Conservation (phyloP, 2,113 vertebrate species). For the Catagonus wagneri region DNA sequence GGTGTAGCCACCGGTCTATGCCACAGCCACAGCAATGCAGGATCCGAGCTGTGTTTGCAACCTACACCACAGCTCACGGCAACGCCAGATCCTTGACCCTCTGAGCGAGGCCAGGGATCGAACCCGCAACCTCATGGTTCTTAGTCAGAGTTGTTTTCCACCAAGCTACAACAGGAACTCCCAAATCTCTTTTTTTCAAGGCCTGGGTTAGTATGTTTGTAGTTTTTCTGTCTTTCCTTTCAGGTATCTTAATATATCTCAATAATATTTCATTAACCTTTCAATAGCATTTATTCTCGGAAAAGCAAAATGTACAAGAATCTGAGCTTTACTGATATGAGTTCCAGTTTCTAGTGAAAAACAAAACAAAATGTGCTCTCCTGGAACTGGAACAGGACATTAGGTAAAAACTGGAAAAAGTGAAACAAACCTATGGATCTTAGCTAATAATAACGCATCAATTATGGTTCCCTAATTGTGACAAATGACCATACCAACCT, state of each 20-base stretch:
- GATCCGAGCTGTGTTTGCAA: too few relatives aligned
- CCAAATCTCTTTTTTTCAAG: neutral
- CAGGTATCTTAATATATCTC: neutral
- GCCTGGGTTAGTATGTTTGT: neutral
- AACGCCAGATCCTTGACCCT: too few relatives aligned
- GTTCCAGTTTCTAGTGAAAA: slow-evolving; percentile 26
- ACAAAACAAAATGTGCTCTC: neutral
- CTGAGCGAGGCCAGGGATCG: too few relatives aligned
- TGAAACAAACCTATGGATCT: neutral
- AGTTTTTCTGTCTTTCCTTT: neutral
- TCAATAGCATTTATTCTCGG: neutral
- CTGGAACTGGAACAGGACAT: neutral
- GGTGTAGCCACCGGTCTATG: too few relatives aligned
- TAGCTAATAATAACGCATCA: neutral
- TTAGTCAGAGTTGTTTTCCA: too few relatives aligned
- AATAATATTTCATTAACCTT: slow-evolving; percentile 23
- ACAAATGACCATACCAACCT: neutral
- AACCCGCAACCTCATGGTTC: too few relatives aligned
- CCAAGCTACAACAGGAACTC: too few relatives aligned
- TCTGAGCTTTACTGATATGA: neutral
- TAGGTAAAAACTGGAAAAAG: neutral
- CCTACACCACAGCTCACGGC: too few relatives aligned
- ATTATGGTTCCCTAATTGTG: neutral
- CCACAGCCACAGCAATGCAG: too few relatives aligned
- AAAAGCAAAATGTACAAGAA: neutral